Conservation (phyloP, 2,797 vertebrate species). For the Microcaecilia unicolor region DNA sequence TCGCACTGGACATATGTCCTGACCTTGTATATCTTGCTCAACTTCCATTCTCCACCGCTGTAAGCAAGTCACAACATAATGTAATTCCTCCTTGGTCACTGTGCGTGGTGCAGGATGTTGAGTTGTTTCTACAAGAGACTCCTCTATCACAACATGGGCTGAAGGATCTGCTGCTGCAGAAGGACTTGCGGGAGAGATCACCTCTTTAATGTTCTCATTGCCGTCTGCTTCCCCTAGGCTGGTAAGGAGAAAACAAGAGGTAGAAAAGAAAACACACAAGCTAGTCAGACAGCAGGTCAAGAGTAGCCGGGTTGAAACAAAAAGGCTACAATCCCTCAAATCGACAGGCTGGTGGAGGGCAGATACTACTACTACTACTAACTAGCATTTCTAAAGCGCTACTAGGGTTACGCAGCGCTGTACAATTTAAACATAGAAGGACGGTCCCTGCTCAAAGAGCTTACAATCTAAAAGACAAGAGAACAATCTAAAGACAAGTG, state of each 20-base stretch:
- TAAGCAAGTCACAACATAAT: conserved; percentile 71
- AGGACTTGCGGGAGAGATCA: conserved; percentile 9
- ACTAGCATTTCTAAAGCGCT: no score
- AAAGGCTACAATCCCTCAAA: no score
- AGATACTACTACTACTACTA: no score
- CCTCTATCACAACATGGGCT: conserved; percentile 39
- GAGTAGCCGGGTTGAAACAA: no score
- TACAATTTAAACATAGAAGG: no score
- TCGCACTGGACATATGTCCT: not conserved
- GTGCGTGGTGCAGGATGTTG: conserved; percentile 62
- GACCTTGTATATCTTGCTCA: conserved; percentile 82
- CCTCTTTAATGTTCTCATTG: conserved; percentile 10
- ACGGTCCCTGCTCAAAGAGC: no score
- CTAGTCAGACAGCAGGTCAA: not conserved
- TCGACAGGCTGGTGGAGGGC: no score
- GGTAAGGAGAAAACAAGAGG: no score
- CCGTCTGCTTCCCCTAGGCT: conserved; percentile 10
- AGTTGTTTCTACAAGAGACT: conserved; percentile 50
- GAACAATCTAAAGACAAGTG: no score
- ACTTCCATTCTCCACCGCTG: conserved; percentile 85
- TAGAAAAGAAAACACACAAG: no score
- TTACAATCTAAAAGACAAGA: no score
- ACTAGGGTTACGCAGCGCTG: no score
- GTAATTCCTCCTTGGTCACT: conserved; percentile 72
- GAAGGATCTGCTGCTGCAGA: conserved; percentile 1